These are phyloP conservation scores for Lucilia cuprina DNA, from an alignment of 1,140 invertebrate species.

Conservation along the genomic window DNA sequence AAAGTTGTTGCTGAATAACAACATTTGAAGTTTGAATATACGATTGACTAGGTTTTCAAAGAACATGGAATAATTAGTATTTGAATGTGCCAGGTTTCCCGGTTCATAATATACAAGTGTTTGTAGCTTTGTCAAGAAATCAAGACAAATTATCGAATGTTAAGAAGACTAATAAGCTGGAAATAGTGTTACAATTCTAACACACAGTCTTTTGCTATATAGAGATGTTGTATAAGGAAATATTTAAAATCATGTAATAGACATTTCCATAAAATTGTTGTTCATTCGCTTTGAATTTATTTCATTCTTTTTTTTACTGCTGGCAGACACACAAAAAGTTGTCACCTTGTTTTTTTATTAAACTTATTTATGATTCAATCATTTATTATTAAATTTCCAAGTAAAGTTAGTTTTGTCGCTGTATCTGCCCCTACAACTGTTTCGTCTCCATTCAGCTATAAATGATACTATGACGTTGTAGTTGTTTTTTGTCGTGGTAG, in stretches of 20 bases:
- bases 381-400: background rate
- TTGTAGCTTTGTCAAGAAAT: background rate
- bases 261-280: background rate
- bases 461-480: no score
- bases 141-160: background rate
- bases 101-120: background rate
- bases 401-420: background rate
- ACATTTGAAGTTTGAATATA: no score
- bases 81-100: background rate
- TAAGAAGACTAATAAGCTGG: background rate
- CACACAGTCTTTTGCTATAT: background rate
- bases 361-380: background rate
- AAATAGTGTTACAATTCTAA: background rate
- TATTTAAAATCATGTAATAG: background rate
- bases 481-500: no score
- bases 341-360: background rate
- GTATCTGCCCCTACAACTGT: background rate
- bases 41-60: background rate
- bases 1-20: no score
- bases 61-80: no score
- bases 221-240: background rate
- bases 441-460: no score
- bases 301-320: background rate
- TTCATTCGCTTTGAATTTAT: background rate
- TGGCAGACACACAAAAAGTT: background rate